Conservation (phyloP, 2,888 invertebrate species). For the Conomelus anceps region DNA sequence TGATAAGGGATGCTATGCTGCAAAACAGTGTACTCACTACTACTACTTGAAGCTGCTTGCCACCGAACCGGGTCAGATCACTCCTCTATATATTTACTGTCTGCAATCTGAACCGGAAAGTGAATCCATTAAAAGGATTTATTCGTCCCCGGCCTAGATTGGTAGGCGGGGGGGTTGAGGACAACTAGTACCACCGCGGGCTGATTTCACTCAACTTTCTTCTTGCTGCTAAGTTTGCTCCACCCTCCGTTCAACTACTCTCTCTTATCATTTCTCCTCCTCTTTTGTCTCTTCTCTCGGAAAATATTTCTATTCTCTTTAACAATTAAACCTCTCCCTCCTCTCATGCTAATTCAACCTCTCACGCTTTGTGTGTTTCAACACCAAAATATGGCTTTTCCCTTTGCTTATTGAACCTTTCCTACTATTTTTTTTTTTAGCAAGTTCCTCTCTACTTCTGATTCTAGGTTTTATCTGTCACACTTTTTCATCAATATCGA, state of each 20-base stretch:
- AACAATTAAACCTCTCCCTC: too few species aligned
- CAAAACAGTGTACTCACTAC: not conserved
- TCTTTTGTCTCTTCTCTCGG: too few species aligned
- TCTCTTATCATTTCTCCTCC: too few species aligned
- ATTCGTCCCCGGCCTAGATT: not conserved
- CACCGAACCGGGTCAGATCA: not conserved
- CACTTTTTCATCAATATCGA: not conserved
- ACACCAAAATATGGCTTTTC: too few species aligned
- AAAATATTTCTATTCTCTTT: not conserved
- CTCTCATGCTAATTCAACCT: too few species aligned
- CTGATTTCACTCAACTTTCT: not conserved
- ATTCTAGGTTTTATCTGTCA: not conserved
- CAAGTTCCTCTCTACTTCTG: not conserved
- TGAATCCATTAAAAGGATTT: conserved; percentile 12
- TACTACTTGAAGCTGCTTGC: not conserved
- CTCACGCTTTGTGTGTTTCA: too few species aligned
- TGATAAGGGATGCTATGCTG: not conserved
- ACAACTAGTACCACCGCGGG: not conserved
- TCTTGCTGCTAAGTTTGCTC: not conserved
- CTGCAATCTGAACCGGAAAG: conserved; percentile 12
- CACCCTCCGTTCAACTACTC: not conserved
- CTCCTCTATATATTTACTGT: conserved; percentile 7
- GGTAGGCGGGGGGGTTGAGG: not conserved
- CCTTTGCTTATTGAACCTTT: not conserved
- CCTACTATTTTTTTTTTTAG: not conserved